phyloP scores from a whole-genome alignment of 2,888 invertebrate genomes.

The Masnerella sp. region DNA sequence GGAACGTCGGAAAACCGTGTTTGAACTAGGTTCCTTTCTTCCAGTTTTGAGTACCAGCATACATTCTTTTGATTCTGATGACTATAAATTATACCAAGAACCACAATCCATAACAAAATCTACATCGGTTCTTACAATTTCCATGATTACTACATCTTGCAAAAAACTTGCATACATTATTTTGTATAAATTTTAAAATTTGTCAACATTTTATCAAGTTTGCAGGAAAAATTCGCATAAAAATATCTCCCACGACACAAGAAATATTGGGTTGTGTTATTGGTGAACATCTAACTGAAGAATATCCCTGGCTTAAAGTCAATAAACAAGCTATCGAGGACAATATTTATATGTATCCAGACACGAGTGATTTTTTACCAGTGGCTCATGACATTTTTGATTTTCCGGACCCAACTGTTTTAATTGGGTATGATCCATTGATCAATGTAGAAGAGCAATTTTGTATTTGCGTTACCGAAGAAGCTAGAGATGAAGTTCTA shows the following conservation, averaged over 20 bases:
- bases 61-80: neutral
- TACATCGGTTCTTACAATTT: neutral
- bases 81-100: too few relatives aligned
- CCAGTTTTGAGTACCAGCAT: neutral
- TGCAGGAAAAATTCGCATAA: constrained; percentile 80
- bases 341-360: constrained; percentile 80
- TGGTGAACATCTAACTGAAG: constrained; percentile 84
- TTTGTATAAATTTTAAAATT: neutral
- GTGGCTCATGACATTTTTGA: constrained; percentile 74
- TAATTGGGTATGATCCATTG: constrained; percentile 84
- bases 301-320: constrained; percentile 86
- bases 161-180: neutral
- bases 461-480: constrained; percentile 82
- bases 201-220: neutral
- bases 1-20: constrained; percentile 27
- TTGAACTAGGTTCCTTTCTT: constrained; percentile 26
- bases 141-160: neutral
- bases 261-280: constrained; percentile 82
- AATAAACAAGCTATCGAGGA: constrained; percentile 82
- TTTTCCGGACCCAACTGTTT: constrained; percentile 74
- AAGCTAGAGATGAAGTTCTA: constrained; percentile 79
- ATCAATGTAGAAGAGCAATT: constrained; percentile 84
- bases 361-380: constrained; percentile 78
- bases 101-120: too few relatives aligned
- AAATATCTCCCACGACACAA: constrained; percentile 81